Base-by-base conservation (phyloP, 2,888 invertebrate genomes). In the Sesia apiformis region DNA sequence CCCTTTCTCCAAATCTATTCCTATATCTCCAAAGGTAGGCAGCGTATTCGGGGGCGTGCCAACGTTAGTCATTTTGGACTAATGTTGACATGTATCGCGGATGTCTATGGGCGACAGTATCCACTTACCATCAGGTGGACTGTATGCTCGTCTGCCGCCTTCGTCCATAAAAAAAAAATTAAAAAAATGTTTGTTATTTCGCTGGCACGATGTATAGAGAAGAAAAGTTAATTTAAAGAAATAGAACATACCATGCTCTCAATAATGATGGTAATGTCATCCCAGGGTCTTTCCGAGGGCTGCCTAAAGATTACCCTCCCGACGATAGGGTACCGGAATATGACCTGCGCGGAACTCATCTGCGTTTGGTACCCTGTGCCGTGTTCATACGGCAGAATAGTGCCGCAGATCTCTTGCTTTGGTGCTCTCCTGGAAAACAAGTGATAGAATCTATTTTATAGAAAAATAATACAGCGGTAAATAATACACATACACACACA, bases 321-420 rank as follows among this genome's bases (percentile, higher is more conserved):
- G 1, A 97, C 97, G 38, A 97, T 88, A 0, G 98, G 98, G 84
- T 97, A 98, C 4, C 95, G 92, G 76, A 95, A 95, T 42, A 94
- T 90, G 0, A 94, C 96, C 78, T 95, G 92, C 0, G 96, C 96
- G 0, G 96, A 95, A 49, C 92, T 90, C 85, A 96, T 93, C 60
- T 91, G 91, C 64, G 93, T 92, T 76, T 94, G 94, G 69, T 93
- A 92, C 53, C 91, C 82, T 6, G 93, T 93, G 63, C 92, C 91
- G 4, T 85, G 70, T 61, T 93, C 91, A 75, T 95, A 93, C 70
- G 56, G 86, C 65, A 65, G 65, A 52, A 96, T 85, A 0, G 92
- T 91, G 3, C 93, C 92, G 68, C 96, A 96, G 3, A 87, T 53
- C 52, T 76, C 70, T 0, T 63, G 74, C 51, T 83, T 83, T 0